phyloP scores from a whole-genome alignment of 2,888 invertebrate species.

The Schrankia costaestrigalis region DNA sequence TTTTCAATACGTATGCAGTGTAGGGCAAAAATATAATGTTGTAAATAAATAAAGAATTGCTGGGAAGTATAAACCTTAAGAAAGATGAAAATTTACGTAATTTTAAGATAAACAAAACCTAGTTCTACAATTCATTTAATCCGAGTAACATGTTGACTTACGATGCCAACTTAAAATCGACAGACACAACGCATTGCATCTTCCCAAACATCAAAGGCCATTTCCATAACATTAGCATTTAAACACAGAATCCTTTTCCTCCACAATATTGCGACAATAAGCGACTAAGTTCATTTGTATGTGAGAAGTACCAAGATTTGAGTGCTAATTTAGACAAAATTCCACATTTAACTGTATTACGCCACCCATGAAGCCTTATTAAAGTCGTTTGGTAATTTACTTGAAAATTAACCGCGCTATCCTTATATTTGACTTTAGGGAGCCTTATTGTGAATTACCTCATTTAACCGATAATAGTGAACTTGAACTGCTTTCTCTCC shows the following conservation, averaged over 20 bases:
- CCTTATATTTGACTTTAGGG: conserved; percentile 27
- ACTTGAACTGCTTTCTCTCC: conserved; percentile 29
- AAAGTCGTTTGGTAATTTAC: conserved; percentile 35
- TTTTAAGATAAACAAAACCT: too few species aligned
- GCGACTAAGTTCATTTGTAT: conserved; percentile 29
- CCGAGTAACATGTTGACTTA: too few species aligned
- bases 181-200: too few species aligned
- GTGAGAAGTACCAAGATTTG: conserved; percentile 22
- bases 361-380: conserved; percentile 15
- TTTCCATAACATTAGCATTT: conserved; percentile 33
- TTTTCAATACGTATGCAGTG: too few species aligned
- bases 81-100: too few species aligned
- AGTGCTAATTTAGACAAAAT: conserved; percentile 31
- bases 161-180: too few species aligned
- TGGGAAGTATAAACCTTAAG: too few species aligned
- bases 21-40: too few species aligned
- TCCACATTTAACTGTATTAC: conserved; percentile 22
- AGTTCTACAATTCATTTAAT: too few species aligned
- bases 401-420: conserved; percentile 29
- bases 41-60: too few species aligned
- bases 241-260: conserved; percentile 25
- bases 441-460: conserved; percentile 23
- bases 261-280: conserved; percentile 25
- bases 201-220: too few species aligned
- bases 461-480: conserved; percentile 35